Evolutionary conservation across 1,140 invertebrate species (phyloP).

Genomic region (Manduca sexta): DNA sequence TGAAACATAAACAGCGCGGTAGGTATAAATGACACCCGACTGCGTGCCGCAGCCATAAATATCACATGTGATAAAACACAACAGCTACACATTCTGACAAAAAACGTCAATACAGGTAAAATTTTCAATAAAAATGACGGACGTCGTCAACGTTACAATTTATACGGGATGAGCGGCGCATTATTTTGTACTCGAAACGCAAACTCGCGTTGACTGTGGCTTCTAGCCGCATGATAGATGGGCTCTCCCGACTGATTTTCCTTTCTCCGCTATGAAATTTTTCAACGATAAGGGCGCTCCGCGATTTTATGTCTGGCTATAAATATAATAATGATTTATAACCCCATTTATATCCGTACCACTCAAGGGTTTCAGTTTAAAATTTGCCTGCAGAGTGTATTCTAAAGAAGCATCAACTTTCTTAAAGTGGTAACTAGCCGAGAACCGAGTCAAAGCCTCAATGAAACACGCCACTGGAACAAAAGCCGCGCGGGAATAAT

Average conservation of each 20-base stretch:
- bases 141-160: slow-evolving; percentile 1
- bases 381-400: slow-evolving; percentile 7
- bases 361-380: slow-evolving; percentile 16
- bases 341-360: slow-evolving; percentile 17
- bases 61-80: not conserved
- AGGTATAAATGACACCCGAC: not conserved
- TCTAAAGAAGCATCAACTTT: slow-evolving; percentile 15
- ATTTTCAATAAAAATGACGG: slow-evolving; percentile 6
- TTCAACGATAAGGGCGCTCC: slow-evolving; percentile 49
- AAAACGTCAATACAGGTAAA: slow-evolving; percentile 1
- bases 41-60: not conserved
- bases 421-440: slow-evolving; percentile 21
- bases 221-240: slow-evolving; percentile 43
- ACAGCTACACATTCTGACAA: slow-evolving; percentile 2
- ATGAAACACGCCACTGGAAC: slow-evolving; percentile 23
- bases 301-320: slow-evolving; percentile 33
- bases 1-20: no score
- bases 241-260: slow-evolving; percentile 40
- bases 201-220: slow-evolving; percentile 39
- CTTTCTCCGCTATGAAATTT: slow-evolving; percentile 43
- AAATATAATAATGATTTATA: slow-evolving; percentile 41
- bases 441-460: slow-evolving; percentile 18
- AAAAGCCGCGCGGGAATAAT: slow-evolving; percentile 22
- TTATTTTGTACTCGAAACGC: slow-evolving; percentile 46
- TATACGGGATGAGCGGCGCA: slow-evolving; percentile 10